phyloP scores from a whole-genome alignment of 2,888 invertebrate genomes.

The Andrena hattorfiana region DNA sequence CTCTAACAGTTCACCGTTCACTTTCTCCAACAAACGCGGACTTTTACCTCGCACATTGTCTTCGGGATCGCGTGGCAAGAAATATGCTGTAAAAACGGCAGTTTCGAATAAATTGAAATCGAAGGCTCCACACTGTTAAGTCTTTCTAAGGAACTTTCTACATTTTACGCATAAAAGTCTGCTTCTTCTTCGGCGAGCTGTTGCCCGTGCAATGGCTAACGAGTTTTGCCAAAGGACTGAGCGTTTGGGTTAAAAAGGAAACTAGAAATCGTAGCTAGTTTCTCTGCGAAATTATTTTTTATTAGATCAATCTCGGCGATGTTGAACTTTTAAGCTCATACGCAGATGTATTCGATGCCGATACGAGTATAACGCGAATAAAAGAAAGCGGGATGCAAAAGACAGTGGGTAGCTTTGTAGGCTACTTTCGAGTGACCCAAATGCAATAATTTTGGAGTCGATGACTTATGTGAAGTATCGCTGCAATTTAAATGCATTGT shows the following conservation, averaged over 20 bases:
- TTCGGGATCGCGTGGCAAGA: neutral
- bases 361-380: neutral
- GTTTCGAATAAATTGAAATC: neutral
- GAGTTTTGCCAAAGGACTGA: neutral
- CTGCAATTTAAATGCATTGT: neutral
- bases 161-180: neutral
- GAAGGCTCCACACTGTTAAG: neutral
- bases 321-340: neutral
- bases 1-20: conserved; percentile 6
- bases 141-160: conserved; percentile 4
- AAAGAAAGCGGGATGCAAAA: conserved; percentile 11
- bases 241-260: neutral
- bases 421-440: conserved; percentile 20
- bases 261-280: neutral
- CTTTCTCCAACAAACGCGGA: conserved; percentile 41
- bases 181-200: neutral
- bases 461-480: neutral
- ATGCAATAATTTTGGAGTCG: conserved; percentile 14
- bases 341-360: neutral
- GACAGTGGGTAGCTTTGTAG: neutral
- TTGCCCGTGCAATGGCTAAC: neutral
- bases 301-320: neutral
- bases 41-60: conserved; percentile 18
- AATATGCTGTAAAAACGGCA: neutral
- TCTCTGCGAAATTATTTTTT: neutral